These are phyloP conservation scores for Saxicola maurus DNA, from an alignment of 2,797 vertebrate genomes.

Conservation along the genomic window DNA sequence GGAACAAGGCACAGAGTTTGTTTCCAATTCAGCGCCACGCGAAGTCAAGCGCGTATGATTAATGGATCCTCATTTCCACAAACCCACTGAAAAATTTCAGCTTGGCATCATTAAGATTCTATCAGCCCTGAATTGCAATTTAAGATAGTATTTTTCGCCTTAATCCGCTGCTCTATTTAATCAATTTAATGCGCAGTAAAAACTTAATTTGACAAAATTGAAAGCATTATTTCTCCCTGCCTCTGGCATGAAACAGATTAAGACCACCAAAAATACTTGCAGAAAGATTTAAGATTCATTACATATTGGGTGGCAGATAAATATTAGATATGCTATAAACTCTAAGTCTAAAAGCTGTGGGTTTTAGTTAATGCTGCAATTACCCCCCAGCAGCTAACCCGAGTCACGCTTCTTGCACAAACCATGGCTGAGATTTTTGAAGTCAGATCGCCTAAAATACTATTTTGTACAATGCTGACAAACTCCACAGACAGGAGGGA, in stretches of 20 bases:
- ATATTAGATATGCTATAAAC: neutral
- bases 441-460: neutral
- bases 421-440: accelerated
- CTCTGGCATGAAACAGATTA: conserved; percentile 12
- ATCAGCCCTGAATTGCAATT: conserved; percentile 18
- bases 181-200: conserved; percentile 42
- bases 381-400: neutral
- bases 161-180: conserved; percentile 36
- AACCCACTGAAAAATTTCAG: neutral
- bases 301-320: conserved; percentile 1
- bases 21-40: accelerated
- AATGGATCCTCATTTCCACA: neutral
- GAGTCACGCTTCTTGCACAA: neutral
- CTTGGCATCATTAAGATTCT: conserved; percentile 35
- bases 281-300: conserved; percentile 1
- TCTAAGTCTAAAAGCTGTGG: neutral
- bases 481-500: neutral
- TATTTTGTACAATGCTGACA: neutral
- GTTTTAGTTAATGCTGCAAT: neutral
- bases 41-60: accelerated
- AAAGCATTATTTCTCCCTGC: neutral
- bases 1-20: neutral
- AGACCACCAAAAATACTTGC: conserved; percentile 35
- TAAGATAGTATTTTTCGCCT: neutral
- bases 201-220: conserved; percentile 33